Percentiles rank a stretch among this genome's conserved stretches.
phyloP scores from a whole-genome alignment of 2,888 invertebrate genomes.

The Ernsta delagoae region DNA sequence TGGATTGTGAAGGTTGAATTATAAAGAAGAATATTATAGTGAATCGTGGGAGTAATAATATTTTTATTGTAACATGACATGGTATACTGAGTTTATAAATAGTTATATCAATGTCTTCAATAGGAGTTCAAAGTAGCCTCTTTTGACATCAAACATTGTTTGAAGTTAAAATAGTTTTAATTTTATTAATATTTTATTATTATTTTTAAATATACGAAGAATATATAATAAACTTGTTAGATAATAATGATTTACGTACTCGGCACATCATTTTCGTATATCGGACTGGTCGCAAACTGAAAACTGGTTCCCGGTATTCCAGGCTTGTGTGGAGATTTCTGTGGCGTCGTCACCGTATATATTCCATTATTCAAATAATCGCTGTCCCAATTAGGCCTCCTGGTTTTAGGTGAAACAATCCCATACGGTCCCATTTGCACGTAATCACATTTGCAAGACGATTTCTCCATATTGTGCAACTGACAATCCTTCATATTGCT shows the following conservation, averaged over 20 bases:
- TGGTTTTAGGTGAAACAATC: constrained; percentile 70
- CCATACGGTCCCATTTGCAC: constrained; percentile 78
- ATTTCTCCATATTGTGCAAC: constrained; percentile 72
- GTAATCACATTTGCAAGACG: constrained; percentile 77
- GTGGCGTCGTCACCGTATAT: constrained; percentile 76
- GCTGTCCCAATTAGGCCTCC: constrained; percentile 72
- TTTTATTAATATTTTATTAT: no score
- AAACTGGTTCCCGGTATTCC: constrained; percentile 75
- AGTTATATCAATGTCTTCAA: no score
- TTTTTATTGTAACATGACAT: no score
- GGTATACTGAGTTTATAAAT: no score
- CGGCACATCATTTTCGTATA: constrained; percentile 77
- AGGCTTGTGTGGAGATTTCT: constrained; percentile 73
- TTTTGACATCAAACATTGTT: no score
- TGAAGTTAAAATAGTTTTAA: no score
- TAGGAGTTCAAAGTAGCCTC: neutral
- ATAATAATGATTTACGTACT: constrained; percentile 52
- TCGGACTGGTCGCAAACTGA: constrained; percentile 75
- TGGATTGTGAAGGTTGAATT: no score
- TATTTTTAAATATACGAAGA: no score
- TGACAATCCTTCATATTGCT: constrained; percentile 78
- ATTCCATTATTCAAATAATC: constrained; percentile 76
- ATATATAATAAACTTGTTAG: no score
- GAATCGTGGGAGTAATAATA: no score
- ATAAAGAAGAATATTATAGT: no score